These are phyloP conservation scores for Thunnus thynnus DNA, from an alignment of 2,113 vertebrate genomes.

Conservation along the genomic window DNA sequence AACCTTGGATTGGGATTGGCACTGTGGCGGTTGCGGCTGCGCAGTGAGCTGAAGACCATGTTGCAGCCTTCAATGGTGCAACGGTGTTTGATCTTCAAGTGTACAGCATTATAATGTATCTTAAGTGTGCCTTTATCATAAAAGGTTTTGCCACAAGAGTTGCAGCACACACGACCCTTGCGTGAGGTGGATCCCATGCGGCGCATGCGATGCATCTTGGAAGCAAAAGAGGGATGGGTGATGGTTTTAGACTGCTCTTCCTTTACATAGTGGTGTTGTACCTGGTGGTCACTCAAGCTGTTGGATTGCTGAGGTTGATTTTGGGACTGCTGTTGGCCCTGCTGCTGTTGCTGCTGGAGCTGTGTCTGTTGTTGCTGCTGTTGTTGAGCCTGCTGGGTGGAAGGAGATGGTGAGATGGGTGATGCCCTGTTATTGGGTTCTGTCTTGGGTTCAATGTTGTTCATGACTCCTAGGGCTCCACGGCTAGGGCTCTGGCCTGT, in stretches of 20 bases:
- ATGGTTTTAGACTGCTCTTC: slow-evolving; percentile 91
- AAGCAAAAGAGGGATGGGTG: slow-evolving; percentile 88
- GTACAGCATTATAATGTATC: slow-evolving; percentile 99
- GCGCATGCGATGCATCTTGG: slow-evolving; percentile 98
- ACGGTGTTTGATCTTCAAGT: slow-evolving; percentile 98
- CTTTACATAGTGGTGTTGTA: slow-evolving; percentile 90
- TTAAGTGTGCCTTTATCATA: slow-evolving; percentile 99
- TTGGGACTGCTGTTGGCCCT: slow-evolving; percentile 80
- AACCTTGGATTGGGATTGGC: slow-evolving; percentile 98
- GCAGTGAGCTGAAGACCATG: slow-evolving; percentile 99
- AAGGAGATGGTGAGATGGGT: slow-evolving; percentile 84
- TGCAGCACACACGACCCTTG: slow-evolving; percentile 98
- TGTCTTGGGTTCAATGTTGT: slow-evolving; percentile 95
- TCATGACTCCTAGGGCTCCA: slow-evolving; percentile 90
- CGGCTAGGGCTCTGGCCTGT: slow-evolving; percentile 92
- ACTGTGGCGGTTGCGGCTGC: slow-evolving; percentile 98
- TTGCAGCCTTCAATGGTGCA: slow-evolving; percentile 99
- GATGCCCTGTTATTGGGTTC: slow-evolving; percentile 92
- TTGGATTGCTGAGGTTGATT: slow-evolving; percentile 81
- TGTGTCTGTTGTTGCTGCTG: slow-evolving; percentile 86
- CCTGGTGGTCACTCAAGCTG: slow-evolving; percentile 88
- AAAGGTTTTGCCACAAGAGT: slow-evolving; percentile 98
- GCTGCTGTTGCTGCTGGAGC: slow-evolving; percentile 87
- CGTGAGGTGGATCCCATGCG: slow-evolving; percentile 97
- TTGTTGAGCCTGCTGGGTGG: slow-evolving; percentile 81